A percentile compares a stretch with the other conserved stretches of the same genome.
These are phyloP conservation scores for Sinelater perroti DNA, from an alignment of 2,888 invertebrate genomes.

Conservation along the genomic window DNA sequence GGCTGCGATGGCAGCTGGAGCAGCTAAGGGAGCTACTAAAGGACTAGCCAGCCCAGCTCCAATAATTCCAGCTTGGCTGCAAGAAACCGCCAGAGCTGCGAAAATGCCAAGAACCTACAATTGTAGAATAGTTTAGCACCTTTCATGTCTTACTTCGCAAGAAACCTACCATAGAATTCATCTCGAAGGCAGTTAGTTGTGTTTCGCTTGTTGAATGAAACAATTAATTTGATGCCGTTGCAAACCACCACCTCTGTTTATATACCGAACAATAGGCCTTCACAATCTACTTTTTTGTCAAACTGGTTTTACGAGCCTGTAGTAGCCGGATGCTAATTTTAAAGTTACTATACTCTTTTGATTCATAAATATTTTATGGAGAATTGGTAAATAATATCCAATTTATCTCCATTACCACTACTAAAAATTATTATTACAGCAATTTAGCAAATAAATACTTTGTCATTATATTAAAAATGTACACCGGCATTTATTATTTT, in stretches of 20 bases:
- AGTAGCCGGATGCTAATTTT: too few species aligned
- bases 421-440: too few species aligned
- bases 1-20: constrained; percentile 14
- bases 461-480: too few species aligned
- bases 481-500: too few species aligned
- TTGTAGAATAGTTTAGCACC: background rate
- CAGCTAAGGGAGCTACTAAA: background rate
- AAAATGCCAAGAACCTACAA: constrained; percentile 17
- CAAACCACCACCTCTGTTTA: constrained; percentile 22
- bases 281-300: constrained; percentile 11
- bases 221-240: constrained; percentile 21
- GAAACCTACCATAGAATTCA: constrained; percentile 29
- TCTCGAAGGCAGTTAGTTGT: constrained; percentile 13
- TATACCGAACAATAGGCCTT: constrained; percentile 30
- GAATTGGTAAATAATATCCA: too few species aligned
- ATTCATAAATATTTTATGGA: too few species aligned
- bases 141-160: background rate
- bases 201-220: constrained; percentile 18
- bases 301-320: constrained; percentile 23
- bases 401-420: too few species aligned
- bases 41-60: background rate
- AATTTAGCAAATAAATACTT: too few species aligned
- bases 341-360: too few species aligned
- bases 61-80: constrained; percentile 28
- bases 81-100: constrained; percentile 25